These are phyloP conservation scores for Cordylochernes scorpioides DNA, from an alignment of 2,888 invertebrate genomes.

Conservation along the genomic window DNA sequence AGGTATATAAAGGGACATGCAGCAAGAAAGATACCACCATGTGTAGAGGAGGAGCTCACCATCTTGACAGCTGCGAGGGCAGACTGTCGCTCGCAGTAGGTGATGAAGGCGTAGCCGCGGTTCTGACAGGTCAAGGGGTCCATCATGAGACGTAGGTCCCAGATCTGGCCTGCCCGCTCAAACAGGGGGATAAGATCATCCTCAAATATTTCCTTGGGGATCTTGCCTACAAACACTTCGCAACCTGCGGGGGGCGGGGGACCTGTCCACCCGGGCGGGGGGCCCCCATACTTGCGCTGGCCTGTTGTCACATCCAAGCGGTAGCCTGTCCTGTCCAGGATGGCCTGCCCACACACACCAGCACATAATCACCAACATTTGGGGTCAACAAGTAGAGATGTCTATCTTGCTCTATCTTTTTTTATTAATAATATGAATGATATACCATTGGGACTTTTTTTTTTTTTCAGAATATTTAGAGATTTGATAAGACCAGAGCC, in stretches of 20 bases:
- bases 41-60: no score
- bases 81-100: slow-evolving; percentile 72
- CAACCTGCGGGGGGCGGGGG: slow-evolving; percentile 74
- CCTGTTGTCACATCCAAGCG: slow-evolving; percentile 84
- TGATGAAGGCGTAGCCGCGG: slow-evolving; percentile 96
- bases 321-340: slow-evolving; percentile 83
- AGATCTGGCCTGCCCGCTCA: slow-evolving; percentile 85
- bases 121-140: slow-evolving; percentile 94
- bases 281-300: slow-evolving; percentile 94
- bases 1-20: no score
- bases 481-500: no score
- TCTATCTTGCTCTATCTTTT: no score
- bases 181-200: slow-evolving; percentile 93
- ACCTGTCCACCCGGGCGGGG: slow-evolving; percentile 87
- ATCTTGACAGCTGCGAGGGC: slow-evolving; percentile 83
- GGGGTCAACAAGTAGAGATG: no score
- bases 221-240: slow-evolving; percentile 92
- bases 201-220: slow-evolving; percentile 95
- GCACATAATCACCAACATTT: no score
- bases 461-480: no score
- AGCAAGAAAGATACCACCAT: no score
- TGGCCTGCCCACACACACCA: no score
- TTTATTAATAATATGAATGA: no score
- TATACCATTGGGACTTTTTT: no score
- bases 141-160: slow-evolving; percentile 99